Base-by-base conservation (phyloP, 2,888 invertebrate genomes). In the Yponomeuta cagnagella region DNA sequence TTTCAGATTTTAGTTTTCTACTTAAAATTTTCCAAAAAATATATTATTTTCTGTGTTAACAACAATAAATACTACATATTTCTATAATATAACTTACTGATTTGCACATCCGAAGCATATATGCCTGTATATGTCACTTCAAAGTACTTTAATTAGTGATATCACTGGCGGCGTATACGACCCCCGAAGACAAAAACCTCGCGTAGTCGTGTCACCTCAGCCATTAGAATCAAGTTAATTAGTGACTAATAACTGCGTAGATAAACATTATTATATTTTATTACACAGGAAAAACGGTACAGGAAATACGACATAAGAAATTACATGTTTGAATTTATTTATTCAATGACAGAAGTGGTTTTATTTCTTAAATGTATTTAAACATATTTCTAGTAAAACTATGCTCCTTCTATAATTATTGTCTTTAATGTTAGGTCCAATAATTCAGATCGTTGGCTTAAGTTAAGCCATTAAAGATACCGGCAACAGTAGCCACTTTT, bases 401-500 rank as follows among this genome's bases (percentile, higher is more conserved):
- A 15, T 58, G 5, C 15, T 15, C 3, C 12, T 58, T 58, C 15
- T 58, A 52, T 52, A 10, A 52, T 52, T 52, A 8, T 12, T 52
- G 52, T 12, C 10, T 52, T 52, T 52, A 58, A 58, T 58, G 52
- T 58, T 58, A 15, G 52, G 52, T 15, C 15, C 52, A 58, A 58
- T 58, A 58, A 9, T 58, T 12, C 3, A 58, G 23, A 58, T 15
- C 12, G 12, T 3, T 58, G 15, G 15, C 15, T 58, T 12, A 58
- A 58, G 52, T 58, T 58, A 58, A 58, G 52, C 52, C 52, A 58
- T 58, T 58, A 58, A 43, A 58, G 52, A 58, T 58, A 58, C 52
- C 15, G 52, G 52, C 52, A 58, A 58, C 52, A 58, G 52, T 58
- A 58, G 52, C 15, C 52, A 58, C 52, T 58, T 58, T 58, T 58